Evolutionary conservation across 2,113 vertebrate genomes (phyloP).

Genomic region (Triplophysa siluroides): DNA sequence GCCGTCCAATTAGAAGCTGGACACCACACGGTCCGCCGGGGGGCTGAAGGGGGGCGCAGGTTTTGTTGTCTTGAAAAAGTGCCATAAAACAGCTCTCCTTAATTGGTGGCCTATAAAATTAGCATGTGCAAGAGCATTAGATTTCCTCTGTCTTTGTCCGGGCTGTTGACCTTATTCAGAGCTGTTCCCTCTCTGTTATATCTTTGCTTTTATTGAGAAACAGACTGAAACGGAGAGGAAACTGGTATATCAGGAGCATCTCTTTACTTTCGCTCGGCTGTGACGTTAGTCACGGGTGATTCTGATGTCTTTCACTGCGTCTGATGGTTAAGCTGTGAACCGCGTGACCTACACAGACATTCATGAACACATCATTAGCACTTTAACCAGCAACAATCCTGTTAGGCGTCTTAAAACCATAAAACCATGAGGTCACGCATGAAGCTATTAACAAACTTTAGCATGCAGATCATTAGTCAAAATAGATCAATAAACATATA

Average conservation of each 20-base stretch:
- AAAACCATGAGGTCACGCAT: neutral
- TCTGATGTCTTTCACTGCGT: slow-evolving; percentile 6
- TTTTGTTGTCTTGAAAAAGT: slow-evolving; percentile 50
- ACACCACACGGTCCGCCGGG: neutral
- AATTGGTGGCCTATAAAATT: slow-evolving; percentile 56
- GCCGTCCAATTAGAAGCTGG: slow-evolving; percentile 40
- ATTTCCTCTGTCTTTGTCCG: slow-evolving; percentile 52
- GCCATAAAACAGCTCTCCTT: slow-evolving; percentile 51
- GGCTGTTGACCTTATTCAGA: slow-evolving; percentile 39
- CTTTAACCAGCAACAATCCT: neutral
- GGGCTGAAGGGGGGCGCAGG: slow-evolving; percentile 6
- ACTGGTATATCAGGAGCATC: slow-evolving; percentile 26
- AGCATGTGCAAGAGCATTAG: slow-evolving; percentile 51
- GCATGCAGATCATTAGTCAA: neutral
- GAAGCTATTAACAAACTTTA: neutral
- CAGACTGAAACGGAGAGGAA: slow-evolving; percentile 56
- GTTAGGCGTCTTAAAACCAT: neutral
- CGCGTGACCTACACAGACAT: slow-evolving; percentile 30
- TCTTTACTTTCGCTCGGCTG: slow-evolving; percentile 13
- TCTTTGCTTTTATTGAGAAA: slow-evolving; percentile 37
- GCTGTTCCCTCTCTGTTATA: slow-evolving; percentile 30
- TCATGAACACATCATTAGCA: slow-evolving; percentile 37
- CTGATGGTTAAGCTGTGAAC: slow-evolving; percentile 11
- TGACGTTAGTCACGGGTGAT: slow-evolving; percentile 37
- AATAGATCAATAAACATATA: neutral